Percentiles rank a stretch among this genome's conserved stretches.
These are phyloP conservation scores for Trogon surrucura DNA, from an alignment of 2,113 vertebrate genomes.

Conservation along the genomic window DNA sequence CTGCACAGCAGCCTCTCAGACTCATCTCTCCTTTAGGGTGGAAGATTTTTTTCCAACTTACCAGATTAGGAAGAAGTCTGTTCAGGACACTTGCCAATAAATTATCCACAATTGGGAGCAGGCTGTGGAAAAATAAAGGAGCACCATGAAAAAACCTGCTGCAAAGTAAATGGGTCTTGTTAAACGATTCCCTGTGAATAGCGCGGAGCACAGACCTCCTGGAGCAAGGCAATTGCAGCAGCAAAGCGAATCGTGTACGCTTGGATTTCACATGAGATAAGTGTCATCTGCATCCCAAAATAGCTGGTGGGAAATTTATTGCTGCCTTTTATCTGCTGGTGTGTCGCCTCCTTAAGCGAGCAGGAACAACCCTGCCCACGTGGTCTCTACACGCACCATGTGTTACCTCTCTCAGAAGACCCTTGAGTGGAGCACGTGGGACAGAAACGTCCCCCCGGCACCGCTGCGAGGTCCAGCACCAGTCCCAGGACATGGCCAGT, in stretches of 20 bases:
- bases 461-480: accelerated
- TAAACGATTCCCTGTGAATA: constrained; percentile 30
- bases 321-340: neutral
- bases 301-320: constrained; percentile 30
- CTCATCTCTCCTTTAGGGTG: accelerated
- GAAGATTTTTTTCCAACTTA: neutral
- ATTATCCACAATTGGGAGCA: constrained; percentile 77
- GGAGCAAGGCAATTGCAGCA: constrained; percentile 14
- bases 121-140: constrained; percentile 53
- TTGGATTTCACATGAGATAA: constrained; percentile 37
- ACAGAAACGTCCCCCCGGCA: neutral
- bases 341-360: neutral
- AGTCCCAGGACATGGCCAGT: accelerated
- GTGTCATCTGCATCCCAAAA: constrained; percentile 50
- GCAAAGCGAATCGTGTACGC: neutral
- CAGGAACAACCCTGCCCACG: neutral
- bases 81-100: constrained; percentile 73
- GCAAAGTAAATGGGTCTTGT: constrained; percentile 26
- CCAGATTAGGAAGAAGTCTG: constrained; percentile 72
- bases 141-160: neutral
- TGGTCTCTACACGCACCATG: accelerated
- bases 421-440: accelerated
- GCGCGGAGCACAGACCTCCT: neutral
- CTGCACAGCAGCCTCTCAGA: neutral
- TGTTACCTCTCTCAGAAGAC: accelerated